Base-by-base conservation (phyloP, 1,140 invertebrate species). In the Ptiloglossa arizonensis region DNA sequence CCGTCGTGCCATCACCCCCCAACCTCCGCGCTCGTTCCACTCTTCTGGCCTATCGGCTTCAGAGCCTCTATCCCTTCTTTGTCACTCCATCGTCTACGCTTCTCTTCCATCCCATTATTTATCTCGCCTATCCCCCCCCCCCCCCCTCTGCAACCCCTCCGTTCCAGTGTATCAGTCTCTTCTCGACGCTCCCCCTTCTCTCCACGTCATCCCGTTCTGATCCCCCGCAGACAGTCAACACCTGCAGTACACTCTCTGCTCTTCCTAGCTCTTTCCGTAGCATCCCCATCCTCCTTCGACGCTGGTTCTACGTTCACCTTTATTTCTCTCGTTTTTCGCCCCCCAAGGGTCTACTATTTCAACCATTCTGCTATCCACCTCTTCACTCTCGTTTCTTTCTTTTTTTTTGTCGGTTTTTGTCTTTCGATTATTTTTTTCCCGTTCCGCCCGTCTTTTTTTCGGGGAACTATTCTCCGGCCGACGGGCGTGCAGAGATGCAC, bases 221-320 rank as follows among this genome's bases (percentile, higher is more conserved):
- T 24, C 22, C 59, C n/a, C 27, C 29, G 17, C 72, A 68, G 73
- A 67, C 72, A 67, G 72, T 69, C 63, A 76, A 76, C 73, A 69
- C 32, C 66, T 69, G 32, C 29, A 15, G 15, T 44, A 69, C 64
- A 38, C 60, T 19, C 72, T 13, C 64, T 32, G 0, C 24, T 44
- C 15, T 46, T 44, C 24, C 27, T 60, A 5, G 5, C 15, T 24
- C 19, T 41, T 27, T 22, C 6, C n/a, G n/a, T n/a, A n/a, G 54
- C 9, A 50, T 54, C 60, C 48, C 27, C 35, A n/a, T n/a, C n/a
- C 46, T 67, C 41, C 41, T 17, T 17, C 32, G 8, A 27, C n/a
- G 22, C 17, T 63, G 48, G 17, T 27, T n/a, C 35, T 17, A 57
- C 32, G 22, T 27, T 54, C 32, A 44, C 57, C 44, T 44, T 24